These are phyloP conservation scores for Aegotheles bennettii DNA, from an alignment of 2,113 vertebrate genomes.

Conservation along the genomic window DNA sequence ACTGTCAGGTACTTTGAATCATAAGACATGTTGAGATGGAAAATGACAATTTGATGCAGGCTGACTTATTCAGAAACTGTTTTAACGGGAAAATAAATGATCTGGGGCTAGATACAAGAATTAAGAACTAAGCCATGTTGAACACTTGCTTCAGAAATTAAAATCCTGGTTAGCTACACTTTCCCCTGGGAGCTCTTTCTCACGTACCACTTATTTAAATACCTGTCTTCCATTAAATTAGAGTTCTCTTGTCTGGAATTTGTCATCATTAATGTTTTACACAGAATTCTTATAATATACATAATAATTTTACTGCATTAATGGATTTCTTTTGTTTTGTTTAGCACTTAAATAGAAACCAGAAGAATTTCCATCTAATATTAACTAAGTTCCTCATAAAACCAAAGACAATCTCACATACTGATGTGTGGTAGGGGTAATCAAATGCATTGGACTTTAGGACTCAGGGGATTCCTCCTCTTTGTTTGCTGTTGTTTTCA, in stretches of 20 bases:
- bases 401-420: neutral
- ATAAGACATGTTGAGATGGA: neutral
- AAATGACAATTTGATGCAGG: neutral
- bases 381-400: neutral
- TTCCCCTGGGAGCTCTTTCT: neutral
- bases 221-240: neutral
- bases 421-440: neutral
- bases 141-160: neutral
- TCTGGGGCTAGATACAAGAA: neutral
- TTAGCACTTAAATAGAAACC: neutral
- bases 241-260: neutral
- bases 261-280: neutral
- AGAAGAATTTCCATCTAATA: neutral
- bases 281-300: neutral
- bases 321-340: neutral
- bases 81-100: neutral
- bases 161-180: neutral
- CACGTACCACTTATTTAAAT: neutral
- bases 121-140: neutral
- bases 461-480: neutral
- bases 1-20: neutral
- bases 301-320: neutral
- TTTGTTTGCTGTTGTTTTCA: neutral
- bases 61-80: neutral
- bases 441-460: neutral